phyloP scores from a whole-genome alignment of 2,113 vertebrate genomes.

The Sapayoa aenigma region DNA sequence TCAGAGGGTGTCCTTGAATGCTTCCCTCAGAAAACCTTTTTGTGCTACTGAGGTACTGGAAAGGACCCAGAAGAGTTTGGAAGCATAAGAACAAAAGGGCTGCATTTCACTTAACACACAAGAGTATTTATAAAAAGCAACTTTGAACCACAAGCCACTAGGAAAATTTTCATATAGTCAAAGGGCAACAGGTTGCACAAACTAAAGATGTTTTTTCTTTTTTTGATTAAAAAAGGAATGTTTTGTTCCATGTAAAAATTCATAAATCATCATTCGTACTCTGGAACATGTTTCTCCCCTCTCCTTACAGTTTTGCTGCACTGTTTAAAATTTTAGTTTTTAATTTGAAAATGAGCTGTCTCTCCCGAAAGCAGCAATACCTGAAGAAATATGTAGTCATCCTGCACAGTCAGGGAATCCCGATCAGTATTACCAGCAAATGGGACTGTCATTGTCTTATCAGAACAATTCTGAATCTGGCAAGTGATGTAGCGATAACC shows the following conservation, averaged over 20 bases:
- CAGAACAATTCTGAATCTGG: constrained; percentile 88
- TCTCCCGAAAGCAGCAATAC: constrained; percentile 65
- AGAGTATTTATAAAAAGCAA: neutral
- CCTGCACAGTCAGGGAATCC: constrained; percentile 88
- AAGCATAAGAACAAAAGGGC: neutral
- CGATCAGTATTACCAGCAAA: constrained; percentile 85
- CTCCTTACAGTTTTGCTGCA: neutral
- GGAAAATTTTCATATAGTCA: neutral
- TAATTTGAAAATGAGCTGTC: neutral
- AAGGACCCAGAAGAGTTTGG: neutral
- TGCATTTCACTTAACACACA: neutral
- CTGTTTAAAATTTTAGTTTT: neutral
- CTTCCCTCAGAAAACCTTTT: neutral
- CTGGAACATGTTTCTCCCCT: neutral
- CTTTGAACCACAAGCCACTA: neutral
- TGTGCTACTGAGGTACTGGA: neutral
- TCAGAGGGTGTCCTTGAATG: neutral
- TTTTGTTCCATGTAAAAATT: neutral
- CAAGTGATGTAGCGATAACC: constrained; percentile 89
- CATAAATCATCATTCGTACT: neutral
- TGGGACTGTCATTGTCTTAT: constrained; percentile 76
- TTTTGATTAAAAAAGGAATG: neutral
- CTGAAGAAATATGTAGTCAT: constrained; percentile 94
- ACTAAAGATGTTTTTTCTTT: neutral
- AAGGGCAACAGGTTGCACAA: neutral